Percentiles rank a stretch among this genome's conserved stretches.
Conservation (phyloP, 1,140 invertebrate species). For the Bombus fervidus region DNA sequence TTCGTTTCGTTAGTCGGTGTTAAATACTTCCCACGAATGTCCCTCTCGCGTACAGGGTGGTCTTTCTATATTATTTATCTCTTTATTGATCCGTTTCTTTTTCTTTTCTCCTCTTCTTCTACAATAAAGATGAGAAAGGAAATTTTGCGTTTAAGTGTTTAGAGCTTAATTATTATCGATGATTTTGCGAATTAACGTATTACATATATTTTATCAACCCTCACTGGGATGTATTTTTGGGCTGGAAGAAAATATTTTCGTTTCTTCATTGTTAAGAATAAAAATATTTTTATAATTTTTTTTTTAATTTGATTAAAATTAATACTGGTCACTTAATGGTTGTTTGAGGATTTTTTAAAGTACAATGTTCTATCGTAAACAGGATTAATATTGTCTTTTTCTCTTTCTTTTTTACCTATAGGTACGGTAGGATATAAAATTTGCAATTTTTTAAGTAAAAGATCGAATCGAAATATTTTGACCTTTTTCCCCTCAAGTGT, state of each 20-base stretch:
- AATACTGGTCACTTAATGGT: too few relatives aligned
- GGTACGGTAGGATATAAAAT: not conserved
- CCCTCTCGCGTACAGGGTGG: not conserved
- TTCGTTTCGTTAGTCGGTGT: not conserved
- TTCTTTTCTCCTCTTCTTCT: not conserved
- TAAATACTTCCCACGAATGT: slow-evolving; percentile 14
- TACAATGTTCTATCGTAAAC: too few relatives aligned
- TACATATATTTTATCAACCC: too few relatives aligned
- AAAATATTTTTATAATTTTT: too few relatives aligned
- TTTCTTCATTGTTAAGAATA: too few relatives aligned
- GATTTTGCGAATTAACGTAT: too few relatives aligned
- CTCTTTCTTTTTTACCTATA: too few relatives aligned
- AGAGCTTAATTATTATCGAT: not conserved
- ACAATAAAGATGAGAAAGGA: not conserved
- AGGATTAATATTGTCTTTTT: too few relatives aligned
- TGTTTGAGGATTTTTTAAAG: too few relatives aligned
- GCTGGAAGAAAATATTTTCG: too few relatives aligned
- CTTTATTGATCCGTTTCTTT: not conserved
- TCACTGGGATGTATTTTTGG: too few relatives aligned
- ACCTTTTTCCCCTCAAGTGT: not conserved
- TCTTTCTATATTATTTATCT: not conserved
- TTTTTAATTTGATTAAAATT: too few relatives aligned
- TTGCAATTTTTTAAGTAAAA: not conserved
- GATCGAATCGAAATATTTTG: not conserved
- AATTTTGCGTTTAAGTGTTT: not conserved